These are phyloP conservation scores for Strix uralensis DNA, from an alignment of 2,113 vertebrate species.

Conservation along the genomic window DNA sequence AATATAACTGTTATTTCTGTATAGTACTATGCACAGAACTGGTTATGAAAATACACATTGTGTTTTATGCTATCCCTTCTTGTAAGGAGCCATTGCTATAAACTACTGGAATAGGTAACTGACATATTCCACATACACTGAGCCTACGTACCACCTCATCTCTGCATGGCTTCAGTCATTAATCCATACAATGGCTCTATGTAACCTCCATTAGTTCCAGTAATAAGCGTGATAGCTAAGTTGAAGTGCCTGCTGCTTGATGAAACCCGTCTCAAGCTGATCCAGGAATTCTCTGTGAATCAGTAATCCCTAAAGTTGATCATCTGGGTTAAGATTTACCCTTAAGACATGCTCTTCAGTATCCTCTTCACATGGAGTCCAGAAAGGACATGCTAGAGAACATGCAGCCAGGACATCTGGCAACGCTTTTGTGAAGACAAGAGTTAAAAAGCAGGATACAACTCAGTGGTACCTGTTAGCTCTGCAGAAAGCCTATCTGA, in stretches of 20 bases:
- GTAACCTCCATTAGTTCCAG: background rate
- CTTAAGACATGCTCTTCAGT: background rate
- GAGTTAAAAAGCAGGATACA: background rate
- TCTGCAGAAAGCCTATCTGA: background rate
- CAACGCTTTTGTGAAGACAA: rapidly evolving
- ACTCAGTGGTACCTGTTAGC: background rate
- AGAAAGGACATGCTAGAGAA: background rate
- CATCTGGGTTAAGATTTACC: background rate
- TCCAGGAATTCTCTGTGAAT: background rate
- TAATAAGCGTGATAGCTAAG: background rate
- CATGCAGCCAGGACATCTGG: background rate
- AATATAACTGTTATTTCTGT: background rate
- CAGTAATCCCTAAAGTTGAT: background rate
- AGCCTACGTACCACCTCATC: background rate
- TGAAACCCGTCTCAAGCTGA: background rate
- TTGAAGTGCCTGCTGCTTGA: background rate
- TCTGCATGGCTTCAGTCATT: background rate
- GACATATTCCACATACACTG: background rate
- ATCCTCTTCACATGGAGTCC: background rate
- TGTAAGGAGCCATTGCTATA: background rate
- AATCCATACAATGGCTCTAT: background rate
- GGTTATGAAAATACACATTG: background rate
- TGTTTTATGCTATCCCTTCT: background rate
- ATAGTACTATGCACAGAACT: background rate
- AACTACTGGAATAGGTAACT: background rate